Evolutionary conservation across 2,888 invertebrate species (phyloP), one percentile per base, ranked within the genome.

Genomic region (Drosophila stalkeri): DNA sequence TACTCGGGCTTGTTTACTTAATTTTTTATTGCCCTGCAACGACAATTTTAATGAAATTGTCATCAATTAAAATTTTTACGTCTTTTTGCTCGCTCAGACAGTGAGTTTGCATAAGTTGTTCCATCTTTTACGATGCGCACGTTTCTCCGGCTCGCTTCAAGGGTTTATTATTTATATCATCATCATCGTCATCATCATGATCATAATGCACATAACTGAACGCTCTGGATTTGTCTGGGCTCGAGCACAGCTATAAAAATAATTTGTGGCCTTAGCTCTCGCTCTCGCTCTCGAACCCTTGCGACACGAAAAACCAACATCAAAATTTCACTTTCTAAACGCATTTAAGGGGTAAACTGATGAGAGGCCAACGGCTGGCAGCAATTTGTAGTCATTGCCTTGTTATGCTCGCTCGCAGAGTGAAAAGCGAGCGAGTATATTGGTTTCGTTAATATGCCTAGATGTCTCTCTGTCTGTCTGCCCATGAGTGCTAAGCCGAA

Each of bases 1-100:
- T 60, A 18, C 20, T 65, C 63, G 77, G 27, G 27, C 70, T 76
- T 83, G 83, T 77, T 83, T 83, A 72, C 63, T 68, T 47, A 47
- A 56, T 72, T 86, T 82, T 86, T 83, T 83, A 75, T 80, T 76
- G 68, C 80, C 70, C 57, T 51, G 51, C 71, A 63, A 35, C 56
- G 56, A 51, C 56, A 76, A 81, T 83, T 88, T 91, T 91, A 91
- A 91, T 91, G 90, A 91, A 91, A 90, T 91, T 91, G 91, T 91
- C 91, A 91, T 91, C 91, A 91, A 91, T 91, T 91, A 91, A 91
- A 91, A 91, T 90, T 89, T 81, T 82, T 23, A 23, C 37, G 39
- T 63, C 75, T 77, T 77, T 75, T 11, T 75, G n/a, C 35, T 35
- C 12, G 33, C 51, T 16, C 52, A 76, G 78, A 82, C 77, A 87